Evolutionary conservation across 2,113 vertebrate species (phyloP).

Genomic region (Gymnorhina tibicen): DNA sequence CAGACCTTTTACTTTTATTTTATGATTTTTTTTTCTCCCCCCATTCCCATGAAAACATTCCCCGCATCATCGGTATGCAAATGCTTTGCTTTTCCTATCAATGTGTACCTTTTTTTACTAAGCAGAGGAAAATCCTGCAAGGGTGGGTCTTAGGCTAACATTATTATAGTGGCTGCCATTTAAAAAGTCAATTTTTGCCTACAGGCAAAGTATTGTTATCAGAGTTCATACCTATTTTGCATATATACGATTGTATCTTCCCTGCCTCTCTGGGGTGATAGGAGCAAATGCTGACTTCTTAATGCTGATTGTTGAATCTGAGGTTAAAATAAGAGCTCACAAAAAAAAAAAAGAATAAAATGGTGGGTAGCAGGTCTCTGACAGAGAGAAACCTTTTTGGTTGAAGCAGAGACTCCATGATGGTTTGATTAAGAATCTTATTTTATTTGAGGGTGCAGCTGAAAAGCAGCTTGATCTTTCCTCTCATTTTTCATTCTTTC

Average conservation of each 20-base stretch:
- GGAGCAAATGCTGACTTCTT: conserved; percentile 47
- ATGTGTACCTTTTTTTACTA: background rate
- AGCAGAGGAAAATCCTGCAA: conserved; percentile 27
- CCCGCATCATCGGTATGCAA: rapidly evolving
- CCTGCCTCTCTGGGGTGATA: conserved; percentile 17
- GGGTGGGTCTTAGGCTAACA: background rate
- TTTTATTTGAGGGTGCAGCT: background rate
- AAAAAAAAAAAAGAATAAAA: background rate
- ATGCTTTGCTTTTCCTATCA: background rate
- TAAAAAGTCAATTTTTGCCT: conserved; percentile 66
- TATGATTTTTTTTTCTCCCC: background rate
- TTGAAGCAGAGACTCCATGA: background rate
- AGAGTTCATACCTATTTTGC: conserved; percentile 50
- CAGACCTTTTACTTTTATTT: background rate
- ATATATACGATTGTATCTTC: conserved; percentile 42
- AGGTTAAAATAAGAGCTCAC: conserved; percentile 9
- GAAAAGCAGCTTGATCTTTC: background rate
- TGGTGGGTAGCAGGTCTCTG: background rate
- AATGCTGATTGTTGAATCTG: background rate
- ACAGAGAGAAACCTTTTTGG: background rate
- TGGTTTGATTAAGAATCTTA: background rate
- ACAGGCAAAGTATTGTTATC: conserved; percentile 61
- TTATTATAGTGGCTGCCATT: conserved; percentile 35
- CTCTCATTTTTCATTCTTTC: background rate
- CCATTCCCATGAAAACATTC: background rate